These are phyloP conservation scores for Thumatha senex DNA, from an alignment of 2,888 invertebrate genomes.

Conservation along the genomic window DNA sequence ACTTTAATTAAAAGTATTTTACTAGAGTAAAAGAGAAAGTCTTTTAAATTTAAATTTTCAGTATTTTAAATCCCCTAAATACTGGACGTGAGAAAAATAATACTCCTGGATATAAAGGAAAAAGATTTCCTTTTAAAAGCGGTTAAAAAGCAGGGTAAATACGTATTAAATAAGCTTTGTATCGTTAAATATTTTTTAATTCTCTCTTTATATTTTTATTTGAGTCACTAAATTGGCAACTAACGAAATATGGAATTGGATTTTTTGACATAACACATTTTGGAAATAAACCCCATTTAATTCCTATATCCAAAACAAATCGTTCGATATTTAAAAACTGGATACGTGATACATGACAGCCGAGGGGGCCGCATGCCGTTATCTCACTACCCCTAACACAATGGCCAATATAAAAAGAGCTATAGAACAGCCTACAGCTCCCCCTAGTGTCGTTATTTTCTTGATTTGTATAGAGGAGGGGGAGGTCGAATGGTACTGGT, in stretches of 20 bases:
- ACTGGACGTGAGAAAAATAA: constrained; percentile 9
- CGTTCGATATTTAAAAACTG: constrained; percentile 54
- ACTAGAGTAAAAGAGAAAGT: constrained; percentile 59
- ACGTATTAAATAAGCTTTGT: too few species aligned
- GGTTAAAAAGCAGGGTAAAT: too few species aligned
- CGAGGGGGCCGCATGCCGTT: constrained; percentile 64
- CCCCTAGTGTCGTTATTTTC: constrained; percentile 55
- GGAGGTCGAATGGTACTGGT: constrained; percentile 64
- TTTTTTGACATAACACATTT: too few species aligned
- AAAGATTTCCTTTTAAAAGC: too few species aligned
- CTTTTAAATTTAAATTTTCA: constrained; percentile 71
- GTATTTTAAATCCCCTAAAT: constrained; percentile 68
- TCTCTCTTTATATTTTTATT: too few species aligned
- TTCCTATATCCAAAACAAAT: constrained; percentile 45
- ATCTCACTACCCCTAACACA: constrained; percentile 61
- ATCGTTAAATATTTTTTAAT: too few species aligned
- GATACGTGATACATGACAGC: constrained; percentile 71
- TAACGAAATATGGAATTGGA: too few species aligned
- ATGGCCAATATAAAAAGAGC: constrained; percentile 60
- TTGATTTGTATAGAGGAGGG: constrained; percentile 45
- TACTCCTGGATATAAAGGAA: too few species aligned
- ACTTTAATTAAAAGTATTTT: constrained; percentile 64
- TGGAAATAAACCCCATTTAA: too few species aligned
- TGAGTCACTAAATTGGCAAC: too few species aligned
- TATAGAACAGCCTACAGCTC: constrained; percentile 48